Conservation (phyloP, 2,888 invertebrate species). For the Gymnocheta viridis region DNA sequence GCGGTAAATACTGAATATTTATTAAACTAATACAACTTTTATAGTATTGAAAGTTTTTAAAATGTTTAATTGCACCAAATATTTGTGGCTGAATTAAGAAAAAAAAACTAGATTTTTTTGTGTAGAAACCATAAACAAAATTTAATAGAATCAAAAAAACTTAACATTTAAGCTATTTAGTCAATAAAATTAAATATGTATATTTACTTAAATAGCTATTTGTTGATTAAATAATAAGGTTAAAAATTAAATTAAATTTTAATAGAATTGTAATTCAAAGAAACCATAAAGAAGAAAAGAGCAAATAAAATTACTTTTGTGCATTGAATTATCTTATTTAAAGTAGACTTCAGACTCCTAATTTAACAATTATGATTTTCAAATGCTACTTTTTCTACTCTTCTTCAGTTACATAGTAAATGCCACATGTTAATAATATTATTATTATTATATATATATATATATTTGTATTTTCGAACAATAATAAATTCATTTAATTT, state of each 20-base stretch:
- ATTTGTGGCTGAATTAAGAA: background rate
- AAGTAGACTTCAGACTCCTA: background rate
- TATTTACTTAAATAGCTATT: no score
- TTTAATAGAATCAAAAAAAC: background rate
- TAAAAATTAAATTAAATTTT: constrained; percentile 3
- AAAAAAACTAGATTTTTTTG: background rate
- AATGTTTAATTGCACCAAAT: constrained; percentile 4
- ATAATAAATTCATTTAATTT: constrained; percentile 48
- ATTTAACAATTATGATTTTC: constrained; percentile 1
- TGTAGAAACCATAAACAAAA: background rate
- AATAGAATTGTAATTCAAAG: background rate
- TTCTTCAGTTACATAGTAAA: background rate
- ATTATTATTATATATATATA: background rate
- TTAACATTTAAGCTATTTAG: background rate
- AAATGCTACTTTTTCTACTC: background rate
- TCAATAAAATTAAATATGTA: constrained; percentile 1
- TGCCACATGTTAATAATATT: background rate
- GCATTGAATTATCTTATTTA: background rate
- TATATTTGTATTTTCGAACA: constrained; percentile 1
- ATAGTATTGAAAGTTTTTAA: background rate
- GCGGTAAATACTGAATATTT: constrained; percentile 31
- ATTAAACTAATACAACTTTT: constrained; percentile 23
- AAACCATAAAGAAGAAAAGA: background rate
- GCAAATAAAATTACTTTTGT: background rate
- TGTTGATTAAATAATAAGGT: background rate